Conservation (phyloP, 92 coral and sea anemone species). For the Meandrina meandrites region DNA sequence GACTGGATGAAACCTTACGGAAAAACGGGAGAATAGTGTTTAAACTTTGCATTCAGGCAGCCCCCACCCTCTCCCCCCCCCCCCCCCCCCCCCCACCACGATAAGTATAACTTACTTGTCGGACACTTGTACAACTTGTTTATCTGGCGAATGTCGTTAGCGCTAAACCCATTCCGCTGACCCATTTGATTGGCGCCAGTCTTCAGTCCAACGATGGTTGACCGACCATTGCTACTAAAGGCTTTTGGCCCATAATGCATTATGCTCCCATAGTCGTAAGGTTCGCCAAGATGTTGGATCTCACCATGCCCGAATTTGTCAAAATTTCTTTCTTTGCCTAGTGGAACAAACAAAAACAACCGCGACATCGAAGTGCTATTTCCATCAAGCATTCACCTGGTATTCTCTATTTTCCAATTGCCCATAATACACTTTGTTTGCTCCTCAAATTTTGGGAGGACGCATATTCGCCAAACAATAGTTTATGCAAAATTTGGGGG, state of each 20-base stretch:
- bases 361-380: neutral
- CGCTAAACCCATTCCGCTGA: slow-evolving; percentile 36
- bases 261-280: slow-evolving; percentile 47
- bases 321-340: slow-evolving; percentile 35
- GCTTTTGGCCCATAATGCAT: slow-evolving; percentile 38
- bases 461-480: too few relatives aligned
- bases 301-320: slow-evolving; percentile 15
- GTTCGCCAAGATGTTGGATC: slow-evolving; percentile 43
- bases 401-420: too few relatives aligned
- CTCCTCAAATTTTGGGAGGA: too few relatives aligned
- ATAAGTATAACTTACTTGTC: slow-evolving; percentile 22
- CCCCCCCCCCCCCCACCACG: neutral
- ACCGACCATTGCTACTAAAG: slow-evolving; percentile 14
- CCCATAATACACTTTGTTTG: too few relatives aligned
- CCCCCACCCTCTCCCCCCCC: neutral
- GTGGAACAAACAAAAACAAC: neutral
- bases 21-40: too few relatives aligned
- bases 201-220: slow-evolving; percentile 30
- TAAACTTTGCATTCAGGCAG: too few relatives aligned
- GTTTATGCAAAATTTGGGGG: too few relatives aligned
- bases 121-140: slow-evolving; percentile 49
- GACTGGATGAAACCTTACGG: too few relatives aligned
- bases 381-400: too few relatives aligned
- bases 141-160: slow-evolving; percentile 39
- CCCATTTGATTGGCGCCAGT: slow-evolving; percentile 21